Conservation (phyloP, 2,797 vertebrate species). For the Diglossa cyanea region DNA sequence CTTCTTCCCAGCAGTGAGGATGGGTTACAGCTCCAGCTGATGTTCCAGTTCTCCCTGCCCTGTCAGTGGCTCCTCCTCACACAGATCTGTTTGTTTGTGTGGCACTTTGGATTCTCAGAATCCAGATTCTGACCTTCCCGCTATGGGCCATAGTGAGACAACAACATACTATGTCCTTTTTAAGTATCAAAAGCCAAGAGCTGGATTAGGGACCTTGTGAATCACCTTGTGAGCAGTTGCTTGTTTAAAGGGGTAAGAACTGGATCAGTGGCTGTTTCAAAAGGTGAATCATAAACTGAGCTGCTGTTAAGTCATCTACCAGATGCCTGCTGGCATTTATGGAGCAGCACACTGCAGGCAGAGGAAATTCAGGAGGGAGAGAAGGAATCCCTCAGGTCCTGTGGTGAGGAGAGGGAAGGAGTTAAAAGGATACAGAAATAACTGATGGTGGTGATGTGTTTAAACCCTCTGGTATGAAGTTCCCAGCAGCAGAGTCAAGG, state of each 20-base stretch:
- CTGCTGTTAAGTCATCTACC: neutral
- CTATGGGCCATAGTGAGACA: neutral
- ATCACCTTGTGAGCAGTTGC: neutral
- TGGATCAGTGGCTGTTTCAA: neutral
- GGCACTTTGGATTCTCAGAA: neutral
- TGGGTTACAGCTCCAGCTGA: neutral
- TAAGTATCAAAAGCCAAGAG: neutral
- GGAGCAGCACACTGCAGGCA: neutral
- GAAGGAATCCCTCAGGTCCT: neutral
- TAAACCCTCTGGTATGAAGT: neutral
- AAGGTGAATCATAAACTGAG: neutral
- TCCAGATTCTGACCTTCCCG: neutral
- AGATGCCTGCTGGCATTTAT: neutral
- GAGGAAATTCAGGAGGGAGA: neutral
- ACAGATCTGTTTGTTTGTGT: neutral
- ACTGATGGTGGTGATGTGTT: neutral
- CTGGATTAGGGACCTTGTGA: neutral
- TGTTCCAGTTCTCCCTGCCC: neutral
- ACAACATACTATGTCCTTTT: constrained; percentile 9
- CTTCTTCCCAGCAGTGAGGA: neutral
- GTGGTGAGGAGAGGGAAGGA: neutral
- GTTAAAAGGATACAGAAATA: neutral
- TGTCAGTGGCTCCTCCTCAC: neutral
- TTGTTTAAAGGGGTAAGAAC: neutral
- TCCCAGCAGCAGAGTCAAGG: neutral